Evolutionary conservation across 2,797 vertebrate species (phyloP).

Genomic region (Pitangus sulphuratus): DNA sequence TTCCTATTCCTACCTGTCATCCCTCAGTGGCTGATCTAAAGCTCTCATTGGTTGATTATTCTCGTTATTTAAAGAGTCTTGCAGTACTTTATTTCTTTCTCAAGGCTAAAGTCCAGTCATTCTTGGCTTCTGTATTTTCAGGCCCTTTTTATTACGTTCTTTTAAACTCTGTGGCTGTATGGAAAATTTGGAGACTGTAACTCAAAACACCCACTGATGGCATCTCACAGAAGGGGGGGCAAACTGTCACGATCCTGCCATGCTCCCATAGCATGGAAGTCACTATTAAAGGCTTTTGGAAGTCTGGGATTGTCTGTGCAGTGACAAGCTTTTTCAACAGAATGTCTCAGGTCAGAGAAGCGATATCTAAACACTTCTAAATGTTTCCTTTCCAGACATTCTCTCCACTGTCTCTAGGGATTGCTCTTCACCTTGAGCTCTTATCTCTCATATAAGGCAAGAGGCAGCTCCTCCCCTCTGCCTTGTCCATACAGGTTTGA

Average conservation of each 20-base stretch:
- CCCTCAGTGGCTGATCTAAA: not conserved
- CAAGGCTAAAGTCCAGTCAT: not conserved
- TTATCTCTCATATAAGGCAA: accelerated
- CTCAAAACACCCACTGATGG: not conserved
- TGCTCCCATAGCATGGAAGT: not conserved
- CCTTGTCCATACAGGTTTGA: accelerated
- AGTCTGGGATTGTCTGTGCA: not conserved
- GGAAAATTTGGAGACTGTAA: not conserved
- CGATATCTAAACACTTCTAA: accelerated
- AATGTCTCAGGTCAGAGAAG: not conserved
- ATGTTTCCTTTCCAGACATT: not conserved
- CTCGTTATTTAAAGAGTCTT: not conserved
- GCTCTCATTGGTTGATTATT: not conserved
- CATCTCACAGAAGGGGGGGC: not conserved
- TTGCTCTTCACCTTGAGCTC: not conserved
- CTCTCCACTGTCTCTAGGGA: not conserved
- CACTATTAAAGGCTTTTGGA: not conserved
- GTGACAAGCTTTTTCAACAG: not conserved
- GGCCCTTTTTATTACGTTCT: not conserved
- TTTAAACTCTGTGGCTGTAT: not conserved
- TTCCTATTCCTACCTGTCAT: constrained; percentile 30
- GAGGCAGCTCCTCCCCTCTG: accelerated
- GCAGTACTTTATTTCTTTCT: not conserved
- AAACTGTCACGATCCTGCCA: accelerated
- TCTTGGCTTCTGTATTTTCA: not conserved